Conservation (phyloP, 1,140 invertebrate genomes). For the Bombus confusus region DNA sequence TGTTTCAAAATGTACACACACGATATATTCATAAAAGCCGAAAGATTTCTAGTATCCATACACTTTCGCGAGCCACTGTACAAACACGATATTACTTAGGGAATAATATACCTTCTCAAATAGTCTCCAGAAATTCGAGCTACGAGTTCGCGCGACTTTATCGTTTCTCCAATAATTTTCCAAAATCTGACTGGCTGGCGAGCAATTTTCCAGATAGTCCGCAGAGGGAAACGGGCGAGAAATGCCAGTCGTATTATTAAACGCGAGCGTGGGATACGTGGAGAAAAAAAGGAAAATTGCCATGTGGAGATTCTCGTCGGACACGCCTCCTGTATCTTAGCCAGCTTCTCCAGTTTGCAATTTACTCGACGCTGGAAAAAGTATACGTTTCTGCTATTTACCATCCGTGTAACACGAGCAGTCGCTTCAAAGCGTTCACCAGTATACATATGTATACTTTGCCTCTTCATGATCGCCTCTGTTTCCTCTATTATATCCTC, state of each 20-base stretch:
- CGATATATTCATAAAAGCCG: too few species aligned
- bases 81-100: neutral
- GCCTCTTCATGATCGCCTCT: constrained; percentile 17
- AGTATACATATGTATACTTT: constrained; percentile 12
- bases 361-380: constrained; percentile 27
- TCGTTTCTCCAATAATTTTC: neutral
- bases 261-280: constrained; percentile 9
- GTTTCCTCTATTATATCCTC: neutral
- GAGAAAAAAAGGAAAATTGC: constrained; percentile 2
- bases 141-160: too few species aligned
- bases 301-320: neutral
- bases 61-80: neutral
- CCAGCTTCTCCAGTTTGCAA: constrained; percentile 34
- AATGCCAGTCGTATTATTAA: constrained; percentile 44
- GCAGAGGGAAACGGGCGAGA: neutral
- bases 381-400: constrained; percentile 7
- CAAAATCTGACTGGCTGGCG: constrained; percentile 36
- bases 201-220: constrained; percentile 24
- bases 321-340: constrained; percentile 24
- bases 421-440: neutral
- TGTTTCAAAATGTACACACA: too few species aligned
- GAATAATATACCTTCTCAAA: neutral
- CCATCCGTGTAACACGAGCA: neutral
- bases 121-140: neutral
- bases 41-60: too few species aligned